A percentile compares a stretch with the other conserved stretches of the same genome.
Evolutionary conservation across 1,140 invertebrate genomes (phyloP).

Genomic region (Chionoecetes opilio): DNA sequence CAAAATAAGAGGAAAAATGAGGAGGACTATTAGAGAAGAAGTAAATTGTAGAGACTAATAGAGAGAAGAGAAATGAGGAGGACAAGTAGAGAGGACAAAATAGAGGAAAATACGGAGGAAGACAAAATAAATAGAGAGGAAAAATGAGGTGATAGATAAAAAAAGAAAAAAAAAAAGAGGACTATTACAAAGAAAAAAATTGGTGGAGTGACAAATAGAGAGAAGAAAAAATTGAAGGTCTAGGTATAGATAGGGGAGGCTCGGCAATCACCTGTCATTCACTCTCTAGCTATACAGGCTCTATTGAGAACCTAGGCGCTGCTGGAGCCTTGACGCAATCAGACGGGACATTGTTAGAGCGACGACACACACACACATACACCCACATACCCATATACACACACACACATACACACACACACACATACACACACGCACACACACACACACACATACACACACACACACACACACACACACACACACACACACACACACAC

Average conservation of each 20-base stretch:
- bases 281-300: background rate
- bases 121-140: background rate
- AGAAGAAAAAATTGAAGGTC: too few species aligned
- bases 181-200: too few species aligned
- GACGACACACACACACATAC: slow-evolving; percentile 21
- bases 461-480: slow-evolving; percentile 36
- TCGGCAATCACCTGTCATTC: background rate
- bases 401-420: background rate
- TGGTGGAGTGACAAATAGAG: too few species aligned
- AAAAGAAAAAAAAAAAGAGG: too few species aligned
- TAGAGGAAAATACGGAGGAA: background rate
- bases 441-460: slow-evolving; percentile 41
- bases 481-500: slow-evolving; percentile 41
- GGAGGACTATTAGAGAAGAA: background rate
- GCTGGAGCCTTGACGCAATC: background rate
- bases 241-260: background rate
- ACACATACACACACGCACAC: slow-evolving; percentile 37
- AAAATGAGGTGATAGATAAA: too few species aligned
- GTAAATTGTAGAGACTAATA: background rate
- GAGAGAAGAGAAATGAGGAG: too few species aligned
- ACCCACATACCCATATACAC: background rate
- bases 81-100: background rate
- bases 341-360: background rate
- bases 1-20: too few species aligned
- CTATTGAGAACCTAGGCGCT: background rate